These are phyloP conservation scores for Eupithecia inturbata DNA, from an alignment of 2,888 invertebrate genomes.

Conservation along the genomic window DNA sequence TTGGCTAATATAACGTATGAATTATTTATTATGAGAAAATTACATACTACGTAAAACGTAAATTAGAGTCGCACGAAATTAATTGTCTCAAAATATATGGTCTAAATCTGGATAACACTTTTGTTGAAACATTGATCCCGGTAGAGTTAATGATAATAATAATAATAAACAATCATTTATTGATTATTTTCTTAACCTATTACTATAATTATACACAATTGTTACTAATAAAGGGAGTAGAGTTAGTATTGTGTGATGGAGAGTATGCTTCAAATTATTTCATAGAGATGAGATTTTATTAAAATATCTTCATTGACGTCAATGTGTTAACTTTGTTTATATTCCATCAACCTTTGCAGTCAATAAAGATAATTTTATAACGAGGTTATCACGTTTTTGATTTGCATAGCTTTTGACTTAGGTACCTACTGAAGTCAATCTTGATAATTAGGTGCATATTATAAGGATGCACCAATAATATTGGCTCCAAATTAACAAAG, in stretches of 20 bases:
- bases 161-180: too few relatives aligned
- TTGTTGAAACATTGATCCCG: background rate
- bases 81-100: background rate
- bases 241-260: too few relatives aligned
- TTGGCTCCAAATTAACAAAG: too few relatives aligned
- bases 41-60: background rate
- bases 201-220: too few relatives aligned
- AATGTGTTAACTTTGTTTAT: conserved; percentile 6
- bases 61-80: background rate
- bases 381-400: background rate
- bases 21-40: background rate
- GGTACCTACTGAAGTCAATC: background rate
- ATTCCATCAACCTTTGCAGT: background rate
- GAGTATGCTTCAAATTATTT: background rate
- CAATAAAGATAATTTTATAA: conserved; percentile 5
- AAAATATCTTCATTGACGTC: background rate
- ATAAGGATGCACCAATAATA: background rate
- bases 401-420: background rate
- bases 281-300: background rate
- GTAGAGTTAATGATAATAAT: background rate
- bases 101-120: background rate
- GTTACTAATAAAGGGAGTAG: too few relatives aligned
- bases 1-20: background rate
- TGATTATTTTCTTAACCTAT: too few relatives aligned
- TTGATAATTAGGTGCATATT: background rate